Conservation (phyloP, 2,113 vertebrate species). For the Hyaena hyaena region DNA sequence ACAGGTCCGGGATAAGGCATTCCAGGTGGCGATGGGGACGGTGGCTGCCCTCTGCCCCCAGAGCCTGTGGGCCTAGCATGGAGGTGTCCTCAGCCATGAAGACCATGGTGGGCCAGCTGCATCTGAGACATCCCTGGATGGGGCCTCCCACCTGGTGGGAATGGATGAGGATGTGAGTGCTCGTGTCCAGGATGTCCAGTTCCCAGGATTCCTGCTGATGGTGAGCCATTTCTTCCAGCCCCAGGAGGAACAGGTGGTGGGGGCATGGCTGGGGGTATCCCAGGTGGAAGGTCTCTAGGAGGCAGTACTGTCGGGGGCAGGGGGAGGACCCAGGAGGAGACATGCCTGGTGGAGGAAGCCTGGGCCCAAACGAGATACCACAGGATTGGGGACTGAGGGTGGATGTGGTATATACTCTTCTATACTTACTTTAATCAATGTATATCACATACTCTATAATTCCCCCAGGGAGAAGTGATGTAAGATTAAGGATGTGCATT, state of each 20-base stretch:
- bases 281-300: constrained; percentile 92
- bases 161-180: constrained; percentile 90
- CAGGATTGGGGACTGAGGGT: constrained; percentile 88
- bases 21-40: constrained; percentile 89
- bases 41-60: constrained; percentile 88
- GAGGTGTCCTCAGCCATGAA: constrained; percentile 94
- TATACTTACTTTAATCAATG: not conserved
- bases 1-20: constrained; percentile 93
- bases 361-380: constrained; percentile 91
- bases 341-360: constrained; percentile 92
- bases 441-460: not conserved
- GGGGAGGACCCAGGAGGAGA: constrained; percentile 92
- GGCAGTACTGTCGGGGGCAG: constrained; percentile 89
- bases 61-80: constrained; percentile 93
- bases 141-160: constrained; percentile 92
- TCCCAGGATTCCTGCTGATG: constrained; percentile 79
- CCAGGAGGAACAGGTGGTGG: constrained; percentile 90
- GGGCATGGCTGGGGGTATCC: constrained; percentile 91
- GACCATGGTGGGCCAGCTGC: constrained; percentile 94
- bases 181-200: constrained; percentile 86
- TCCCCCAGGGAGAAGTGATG: not conserved
- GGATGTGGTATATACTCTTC: too few relatives aligned
- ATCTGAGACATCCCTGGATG: constrained; percentile 96
- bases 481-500: not conserved
- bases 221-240: constrained; percentile 85